Conservation (phyloP, 2,888 invertebrate genomes). For the Glyphotaelius pellucidus region DNA sequence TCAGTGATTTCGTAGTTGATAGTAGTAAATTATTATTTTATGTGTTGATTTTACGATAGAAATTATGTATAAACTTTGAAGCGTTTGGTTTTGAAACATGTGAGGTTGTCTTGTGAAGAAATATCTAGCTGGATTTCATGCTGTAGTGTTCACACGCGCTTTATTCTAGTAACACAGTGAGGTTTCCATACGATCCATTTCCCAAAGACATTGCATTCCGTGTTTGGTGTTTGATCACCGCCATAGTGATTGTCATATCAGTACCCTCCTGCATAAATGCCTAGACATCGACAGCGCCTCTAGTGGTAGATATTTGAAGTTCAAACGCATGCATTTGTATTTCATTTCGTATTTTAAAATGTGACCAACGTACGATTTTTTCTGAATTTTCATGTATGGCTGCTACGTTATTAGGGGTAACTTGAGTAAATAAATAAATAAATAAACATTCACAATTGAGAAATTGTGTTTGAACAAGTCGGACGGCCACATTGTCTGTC, state of each 20-base stretch:
- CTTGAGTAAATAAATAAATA: not conserved
- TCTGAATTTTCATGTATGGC: not conserved
- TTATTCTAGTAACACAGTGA: not conserved
- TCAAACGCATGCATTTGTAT: not conserved
- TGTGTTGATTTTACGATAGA: not conserved
- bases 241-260: not conserved
- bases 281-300: not conserved
- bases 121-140: not conserved
- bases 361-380: not conserved
- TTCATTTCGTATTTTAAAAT: not conserved
- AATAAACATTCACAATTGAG: not conserved
- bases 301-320: not conserved
- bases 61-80: too few species aligned
- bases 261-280: not conserved
- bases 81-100: too few species aligned
- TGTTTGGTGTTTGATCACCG: not conserved
- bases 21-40: conserved; percentile 2
- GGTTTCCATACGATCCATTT: not conserved
- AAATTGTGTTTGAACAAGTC: not conserved
- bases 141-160: conserved; percentile 2
- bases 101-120: not conserved
- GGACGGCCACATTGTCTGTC: not conserved
- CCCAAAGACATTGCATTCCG: conserved; percentile 21
- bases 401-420: not conserved
- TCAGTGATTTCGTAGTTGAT: not conserved